Evolutionary conservation across 2,113 vertebrate species (phyloP).

Genomic region (Nesogale talazaci): DNA sequence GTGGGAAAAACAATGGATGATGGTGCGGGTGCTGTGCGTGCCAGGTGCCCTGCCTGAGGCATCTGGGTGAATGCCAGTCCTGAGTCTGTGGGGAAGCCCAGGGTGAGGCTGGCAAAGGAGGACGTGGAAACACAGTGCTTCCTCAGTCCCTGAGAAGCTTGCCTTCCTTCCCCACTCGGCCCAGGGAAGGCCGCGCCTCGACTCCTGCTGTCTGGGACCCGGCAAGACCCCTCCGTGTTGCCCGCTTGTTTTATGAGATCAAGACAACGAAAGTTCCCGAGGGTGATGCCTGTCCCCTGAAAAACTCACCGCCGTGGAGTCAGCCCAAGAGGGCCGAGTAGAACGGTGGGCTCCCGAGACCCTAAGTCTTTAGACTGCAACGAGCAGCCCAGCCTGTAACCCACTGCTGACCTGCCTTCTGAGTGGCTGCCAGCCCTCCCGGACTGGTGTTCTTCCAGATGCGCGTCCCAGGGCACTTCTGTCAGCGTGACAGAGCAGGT

Average conservation of each 20-base stretch:
- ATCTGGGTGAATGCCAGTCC: neutral
- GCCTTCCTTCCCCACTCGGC: neutral
- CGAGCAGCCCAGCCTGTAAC: too few relatives aligned
- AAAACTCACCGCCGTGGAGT: too few relatives aligned
- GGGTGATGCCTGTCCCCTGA: too few relatives aligned
- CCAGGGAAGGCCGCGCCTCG: neutral
- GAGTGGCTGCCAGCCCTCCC: neutral
- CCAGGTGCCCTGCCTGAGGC: rapidly evolving
- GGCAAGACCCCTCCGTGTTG: too few relatives aligned
- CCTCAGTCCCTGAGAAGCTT: neutral
- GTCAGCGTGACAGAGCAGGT: neutral
- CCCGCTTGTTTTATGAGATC: neutral
- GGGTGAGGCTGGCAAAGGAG: neutral
- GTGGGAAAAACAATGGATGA: neutral
- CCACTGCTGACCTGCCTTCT: neutral
- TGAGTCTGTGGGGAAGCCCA: neutral
- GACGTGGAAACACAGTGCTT: neutral
- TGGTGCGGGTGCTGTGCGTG: rapidly evolving
- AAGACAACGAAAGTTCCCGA: neutral
- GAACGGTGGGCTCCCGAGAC: too few relatives aligned
- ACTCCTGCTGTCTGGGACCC: neutral
- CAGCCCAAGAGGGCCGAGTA: too few relatives aligned
- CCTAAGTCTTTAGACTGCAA: too few relatives aligned
- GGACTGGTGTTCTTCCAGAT: neutral
- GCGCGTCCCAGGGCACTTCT: neutral